phyloP scores from a whole-genome alignment of 2,113 vertebrate genomes.

The Petromus typicus region DNA sequence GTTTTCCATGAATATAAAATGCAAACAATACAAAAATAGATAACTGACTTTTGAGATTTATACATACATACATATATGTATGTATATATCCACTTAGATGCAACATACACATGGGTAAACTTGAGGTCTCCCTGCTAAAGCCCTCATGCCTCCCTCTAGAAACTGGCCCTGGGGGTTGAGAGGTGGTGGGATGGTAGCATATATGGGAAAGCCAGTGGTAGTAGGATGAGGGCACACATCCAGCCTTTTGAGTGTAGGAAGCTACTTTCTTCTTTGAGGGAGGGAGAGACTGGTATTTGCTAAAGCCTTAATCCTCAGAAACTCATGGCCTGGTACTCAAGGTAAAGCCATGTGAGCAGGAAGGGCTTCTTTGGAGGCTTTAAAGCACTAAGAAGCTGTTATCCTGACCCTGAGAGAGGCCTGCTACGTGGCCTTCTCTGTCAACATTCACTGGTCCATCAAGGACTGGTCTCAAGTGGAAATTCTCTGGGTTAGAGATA shows the following conservation, averaged over 20 bases:
- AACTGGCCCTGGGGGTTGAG: neutral
- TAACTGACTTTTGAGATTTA: conserved; percentile 73
- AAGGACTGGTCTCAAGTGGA: neutral
- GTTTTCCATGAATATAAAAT: conserved; percentile 86
- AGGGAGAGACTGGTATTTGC: conserved; percentile 39
- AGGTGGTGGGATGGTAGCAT: conserved; percentile 17
- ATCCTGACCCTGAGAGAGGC: conserved; percentile 10
- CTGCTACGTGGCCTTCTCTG: conserved; percentile 42
- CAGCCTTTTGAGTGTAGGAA: conserved; percentile 39
- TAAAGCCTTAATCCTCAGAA: conserved; percentile 55
- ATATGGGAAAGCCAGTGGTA: neutral
- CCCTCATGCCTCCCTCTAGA: neutral
- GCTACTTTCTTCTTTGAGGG: conserved; percentile 60
- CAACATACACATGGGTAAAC: conserved; percentile 74
- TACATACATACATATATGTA: no score
- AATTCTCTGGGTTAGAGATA: conserved; percentile 34
- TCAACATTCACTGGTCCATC: conserved; percentile 35
- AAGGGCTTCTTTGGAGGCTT: conserved; percentile 33
- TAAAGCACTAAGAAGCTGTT: conserved; percentile 65
- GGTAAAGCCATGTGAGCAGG: conserved; percentile 15
- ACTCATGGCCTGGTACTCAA: conserved; percentile 33
- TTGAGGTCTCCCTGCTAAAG: conserved; percentile 66
- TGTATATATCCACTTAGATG: conserved; percentile 77
- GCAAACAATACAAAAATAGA: conserved; percentile 89
- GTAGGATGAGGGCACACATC: conserved; percentile 30